phyloP scores from a whole-genome alignment of 2,797 vertebrate genomes.

The Parotocinclus haroldoi region DNA sequence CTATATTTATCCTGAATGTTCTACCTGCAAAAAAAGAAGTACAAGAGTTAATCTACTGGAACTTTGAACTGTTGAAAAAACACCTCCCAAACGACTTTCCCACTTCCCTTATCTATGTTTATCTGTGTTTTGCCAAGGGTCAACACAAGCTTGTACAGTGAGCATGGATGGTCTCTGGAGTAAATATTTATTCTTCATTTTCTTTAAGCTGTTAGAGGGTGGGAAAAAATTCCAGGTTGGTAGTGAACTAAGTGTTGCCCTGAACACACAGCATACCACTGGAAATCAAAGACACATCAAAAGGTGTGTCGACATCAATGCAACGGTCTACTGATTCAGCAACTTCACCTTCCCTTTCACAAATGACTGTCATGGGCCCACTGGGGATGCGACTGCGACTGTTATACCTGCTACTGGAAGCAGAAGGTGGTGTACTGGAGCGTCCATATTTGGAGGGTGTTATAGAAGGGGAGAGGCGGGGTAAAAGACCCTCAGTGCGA shows the following conservation, averaged over 20 bases:
- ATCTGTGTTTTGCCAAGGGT: slow-evolving; percentile 13
- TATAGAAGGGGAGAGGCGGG: slow-evolving; percentile 65
- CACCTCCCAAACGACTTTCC: slow-evolving; percentile 9
- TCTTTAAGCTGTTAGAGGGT: not conserved
- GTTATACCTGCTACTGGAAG: slow-evolving; percentile 83
- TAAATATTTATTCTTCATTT: slow-evolving; percentile 6
- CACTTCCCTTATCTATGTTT: slow-evolving; percentile 20
- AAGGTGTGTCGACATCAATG: slow-evolving; percentile 26
- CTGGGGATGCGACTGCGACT: slow-evolving; percentile 80
- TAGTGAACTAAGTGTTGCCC: slow-evolving; percentile 57
- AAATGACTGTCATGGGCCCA: slow-evolving; percentile 88
- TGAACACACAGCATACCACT: slow-evolving; percentile 53
- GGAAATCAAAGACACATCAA: slow-evolving; percentile 43
- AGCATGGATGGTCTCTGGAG: slow-evolving; percentile 13
- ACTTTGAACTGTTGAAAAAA: not conserved
- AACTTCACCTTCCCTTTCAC: slow-evolving; percentile 77
- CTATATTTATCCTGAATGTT: slow-evolving; percentile 29
- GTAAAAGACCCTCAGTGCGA: slow-evolving; percentile 73
- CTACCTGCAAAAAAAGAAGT: slow-evolving; percentile 26
- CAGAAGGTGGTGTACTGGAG: slow-evolving; percentile 84
- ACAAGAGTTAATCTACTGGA: slow-evolving; percentile 21
- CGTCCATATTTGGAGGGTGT: slow-evolving; percentile 67
- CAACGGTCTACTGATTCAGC: slow-evolving; percentile 56
- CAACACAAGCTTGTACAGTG: slow-evolving; percentile 23
- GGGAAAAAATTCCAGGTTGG: slow-evolving; percentile 4